Base-by-base conservation (phyloP, 2,113 vertebrate genomes). In the Morone chrysops region DNA sequence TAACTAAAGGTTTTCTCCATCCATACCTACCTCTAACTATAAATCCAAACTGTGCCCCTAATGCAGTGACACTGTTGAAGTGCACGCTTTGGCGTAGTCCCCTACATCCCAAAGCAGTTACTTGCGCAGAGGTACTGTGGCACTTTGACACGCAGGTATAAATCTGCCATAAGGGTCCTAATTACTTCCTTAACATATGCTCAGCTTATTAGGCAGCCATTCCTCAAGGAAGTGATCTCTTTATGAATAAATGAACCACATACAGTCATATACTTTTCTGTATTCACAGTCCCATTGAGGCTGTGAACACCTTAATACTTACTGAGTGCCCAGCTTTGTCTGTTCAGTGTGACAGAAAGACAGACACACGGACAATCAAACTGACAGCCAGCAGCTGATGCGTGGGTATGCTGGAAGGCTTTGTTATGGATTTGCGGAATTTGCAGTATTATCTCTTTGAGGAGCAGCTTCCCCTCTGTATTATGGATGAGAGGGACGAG, bases 381-480 rank as follows among this genome's bases (percentile, higher is more conserved):
- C 31, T 85, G 87, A 87, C 88, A 87, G 75, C 54, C 73, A 78
- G 82, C 82, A 81, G 81, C 78, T 20, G 62, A 79, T 83, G 79
- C 56, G 57, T 75, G 81, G 79, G 77, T 70, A 63, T 79, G 83
- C 82, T 83, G 65, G 18, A 48, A 81, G 22, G 84, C 80, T 86
- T 84, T 83, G 79, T 83, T 80, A 89, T 85, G 84, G 84, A 87
- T 90, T 88, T 90, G 85, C 82, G 87, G 89, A 90, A 84, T 93
- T 81, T 90, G 89, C 89, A 87, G 84, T 78, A 87, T 87, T 85
- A 76, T 83, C 80, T 86, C 86, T 87, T 78, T 48, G 70, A 92
- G 84, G 82, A 90, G 78, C 82, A 56, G 71, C 83, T 86, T 86
- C 70, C 67, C n/a, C 57, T 70, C 78, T 93, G 87, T 84, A 90